Conservation (phyloP, 2,888 invertebrate species). For the Rotaria socialis region DNA sequence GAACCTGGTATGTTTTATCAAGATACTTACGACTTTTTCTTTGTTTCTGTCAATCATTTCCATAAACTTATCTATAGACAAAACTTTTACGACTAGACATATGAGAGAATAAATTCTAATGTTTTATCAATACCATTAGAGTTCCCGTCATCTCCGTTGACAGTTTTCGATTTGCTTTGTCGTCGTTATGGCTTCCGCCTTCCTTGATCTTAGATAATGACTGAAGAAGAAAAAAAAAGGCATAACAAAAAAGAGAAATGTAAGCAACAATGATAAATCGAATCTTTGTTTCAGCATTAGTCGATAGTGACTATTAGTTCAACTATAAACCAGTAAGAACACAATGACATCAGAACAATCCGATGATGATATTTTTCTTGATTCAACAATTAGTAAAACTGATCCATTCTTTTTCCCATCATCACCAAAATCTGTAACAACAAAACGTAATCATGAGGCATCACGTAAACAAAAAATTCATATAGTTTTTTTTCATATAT, state of each 20-base stretch:
- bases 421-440: background rate
- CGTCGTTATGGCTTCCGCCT: slow-evolving; percentile 11
- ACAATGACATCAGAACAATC: background rate
- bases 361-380: slow-evolving; percentile 11
- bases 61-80: background rate
- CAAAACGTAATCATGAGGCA: background rate
- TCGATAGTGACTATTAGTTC: background rate
- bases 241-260: background rate
- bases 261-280: background rate
- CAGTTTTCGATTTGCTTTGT: slow-evolving; percentile 21
- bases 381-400: background rate
- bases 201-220: background rate
- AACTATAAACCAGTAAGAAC: background rate
- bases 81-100: background rate
- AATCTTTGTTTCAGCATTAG: background rate
- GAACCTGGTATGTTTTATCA: background rate
- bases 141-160: background rate
- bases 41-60: background rate
- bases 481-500: background rate
- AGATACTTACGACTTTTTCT: background rate
- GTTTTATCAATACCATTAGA: background rate
- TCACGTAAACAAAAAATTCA: background rate
- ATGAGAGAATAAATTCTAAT: slow-evolving; percentile 12
- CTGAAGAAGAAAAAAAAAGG: background rate
- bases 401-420: background rate